These are phyloP conservation scores for Pipistrellus pipistrellus DNA, from an alignment of 2,797 vertebrate genomes.

Conservation along the genomic window DNA sequence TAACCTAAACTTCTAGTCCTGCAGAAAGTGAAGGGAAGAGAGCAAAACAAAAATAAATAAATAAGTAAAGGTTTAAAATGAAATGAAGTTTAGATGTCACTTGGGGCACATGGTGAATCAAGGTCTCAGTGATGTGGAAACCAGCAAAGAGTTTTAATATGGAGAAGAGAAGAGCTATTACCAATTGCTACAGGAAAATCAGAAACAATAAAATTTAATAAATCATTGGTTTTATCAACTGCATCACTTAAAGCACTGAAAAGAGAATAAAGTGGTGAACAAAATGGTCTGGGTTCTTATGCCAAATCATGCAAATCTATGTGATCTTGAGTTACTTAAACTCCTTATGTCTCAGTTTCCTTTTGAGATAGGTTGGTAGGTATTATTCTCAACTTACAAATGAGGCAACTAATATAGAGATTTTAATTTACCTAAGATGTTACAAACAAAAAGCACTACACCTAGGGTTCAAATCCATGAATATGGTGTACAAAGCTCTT, in stretches of 20 bases:
- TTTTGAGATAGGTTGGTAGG: conserved; percentile 1
- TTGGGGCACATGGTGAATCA: neutral
- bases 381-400: conserved; percentile 31
- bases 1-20: conserved; percentile 16
- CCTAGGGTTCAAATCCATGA: neutral
- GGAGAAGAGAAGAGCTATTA: neutral
- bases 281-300: neutral
- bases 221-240: conserved; percentile 23
- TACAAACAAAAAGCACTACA: neutral
- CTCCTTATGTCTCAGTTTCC: neutral
- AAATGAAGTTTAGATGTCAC: conserved; percentile 56
- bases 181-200: conserved; percentile 3
- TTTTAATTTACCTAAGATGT: neutral
- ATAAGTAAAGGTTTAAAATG: neutral
- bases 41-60: neutral
- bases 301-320: conserved; percentile 27
- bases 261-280: conserved; percentile 43
- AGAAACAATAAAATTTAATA: conserved; percentile 35
- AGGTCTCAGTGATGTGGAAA: neutral
- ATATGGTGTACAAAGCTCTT: conserved; percentile 18
- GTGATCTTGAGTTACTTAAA: conserved; percentile 17
- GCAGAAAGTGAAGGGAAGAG: neutral
- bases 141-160: conserved; percentile 28
- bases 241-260: conserved; percentile 15
- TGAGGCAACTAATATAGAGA: neutral